These are phyloP conservation scores for Bovichtus diacanthus DNA, from an alignment of 2,797 vertebrate genomes.

Conservation along the genomic window DNA sequence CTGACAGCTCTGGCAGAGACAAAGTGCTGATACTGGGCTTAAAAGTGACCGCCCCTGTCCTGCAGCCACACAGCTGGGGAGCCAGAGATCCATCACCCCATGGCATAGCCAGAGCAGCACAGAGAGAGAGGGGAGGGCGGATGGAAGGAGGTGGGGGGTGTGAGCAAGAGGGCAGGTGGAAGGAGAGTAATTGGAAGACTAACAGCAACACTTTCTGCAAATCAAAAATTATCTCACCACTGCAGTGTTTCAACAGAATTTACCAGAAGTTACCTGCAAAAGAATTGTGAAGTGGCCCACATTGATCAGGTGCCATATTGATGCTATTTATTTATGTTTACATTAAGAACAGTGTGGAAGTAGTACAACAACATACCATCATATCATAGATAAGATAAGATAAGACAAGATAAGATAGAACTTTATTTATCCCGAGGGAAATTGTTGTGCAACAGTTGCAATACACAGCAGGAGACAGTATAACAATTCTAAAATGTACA, in stretches of 20 bases:
- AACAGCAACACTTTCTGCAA: slow-evolving; percentile 53
- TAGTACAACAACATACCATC: too few relatives aligned
- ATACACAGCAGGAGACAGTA: too few relatives aligned
- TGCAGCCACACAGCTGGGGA: slow-evolving; percentile 79
- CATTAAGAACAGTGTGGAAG: background rate
- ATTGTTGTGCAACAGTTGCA: too few relatives aligned
- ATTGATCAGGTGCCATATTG: background rate
- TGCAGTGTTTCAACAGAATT: slow-evolving; percentile 4
- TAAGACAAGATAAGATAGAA: too few relatives aligned
- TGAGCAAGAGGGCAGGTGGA: slow-evolving; percentile 41
- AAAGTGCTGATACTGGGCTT: slow-evolving; percentile 83
- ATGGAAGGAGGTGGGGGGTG: slow-evolving; percentile 15
- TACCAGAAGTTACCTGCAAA: slow-evolving; percentile 1
- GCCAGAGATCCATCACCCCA: slow-evolving; percentile 81
- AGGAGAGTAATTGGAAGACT: slow-evolving; percentile 38
- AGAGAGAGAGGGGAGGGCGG: slow-evolving; percentile 16
- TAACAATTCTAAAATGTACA: too few relatives aligned
- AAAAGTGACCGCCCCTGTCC: slow-evolving; percentile 85
- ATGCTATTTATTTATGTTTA: slow-evolving; percentile 11
- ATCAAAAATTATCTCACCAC: slow-evolving; percentile 18
- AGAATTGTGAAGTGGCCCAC: background rate
- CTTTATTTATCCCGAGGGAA: too few relatives aligned
- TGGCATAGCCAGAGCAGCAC: slow-evolving; percentile 36
- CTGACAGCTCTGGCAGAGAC: slow-evolving; percentile 86
- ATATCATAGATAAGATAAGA: too few relatives aligned